Evolutionary conservation across 2,888 invertebrate genomes (phyloP).

Genomic region (Cactoblastis cactorum): DNA sequence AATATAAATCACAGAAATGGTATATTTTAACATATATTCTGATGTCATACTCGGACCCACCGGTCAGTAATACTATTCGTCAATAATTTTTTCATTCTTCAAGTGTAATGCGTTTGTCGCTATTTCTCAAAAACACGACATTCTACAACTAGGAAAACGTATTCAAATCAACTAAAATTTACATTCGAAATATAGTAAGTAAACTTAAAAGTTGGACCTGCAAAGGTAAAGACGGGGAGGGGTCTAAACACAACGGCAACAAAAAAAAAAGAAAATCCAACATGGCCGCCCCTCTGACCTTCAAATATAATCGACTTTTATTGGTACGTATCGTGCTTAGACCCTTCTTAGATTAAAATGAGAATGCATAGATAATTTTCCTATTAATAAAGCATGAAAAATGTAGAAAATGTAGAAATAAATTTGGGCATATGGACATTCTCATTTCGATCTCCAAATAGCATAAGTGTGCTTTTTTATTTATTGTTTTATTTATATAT

Average conservation of each 20-base stretch:
- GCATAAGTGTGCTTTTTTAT: constrained; percentile 39
- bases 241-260: constrained; percentile 22
- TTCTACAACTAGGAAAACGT: neutral
- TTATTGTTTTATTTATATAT: constrained; percentile 28
- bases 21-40: too few species aligned
- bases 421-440: constrained; percentile 57
- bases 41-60: too few species aligned
- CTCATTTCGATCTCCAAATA: constrained; percentile 69
- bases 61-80: too few species aligned
- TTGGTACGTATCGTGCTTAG: constrained; percentile 42
- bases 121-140: neutral
- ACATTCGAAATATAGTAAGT: neutral
- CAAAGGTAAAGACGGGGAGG: constrained; percentile 16
- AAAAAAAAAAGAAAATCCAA: neutral
- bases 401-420: constrained; percentile 31
- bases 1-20: too few species aligned
- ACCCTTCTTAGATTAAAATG: constrained; percentile 65
- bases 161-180: too few species aligned
- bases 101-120: neutral
- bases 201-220: neutral
- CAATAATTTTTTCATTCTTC: neutral
- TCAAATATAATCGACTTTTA: neutral
- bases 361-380: constrained; percentile 56
- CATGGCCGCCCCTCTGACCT: neutral
- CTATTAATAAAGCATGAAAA: constrained; percentile 35